Conservation (phyloP, 2,888 invertebrate species). For the Empis stercorea region DNA sequence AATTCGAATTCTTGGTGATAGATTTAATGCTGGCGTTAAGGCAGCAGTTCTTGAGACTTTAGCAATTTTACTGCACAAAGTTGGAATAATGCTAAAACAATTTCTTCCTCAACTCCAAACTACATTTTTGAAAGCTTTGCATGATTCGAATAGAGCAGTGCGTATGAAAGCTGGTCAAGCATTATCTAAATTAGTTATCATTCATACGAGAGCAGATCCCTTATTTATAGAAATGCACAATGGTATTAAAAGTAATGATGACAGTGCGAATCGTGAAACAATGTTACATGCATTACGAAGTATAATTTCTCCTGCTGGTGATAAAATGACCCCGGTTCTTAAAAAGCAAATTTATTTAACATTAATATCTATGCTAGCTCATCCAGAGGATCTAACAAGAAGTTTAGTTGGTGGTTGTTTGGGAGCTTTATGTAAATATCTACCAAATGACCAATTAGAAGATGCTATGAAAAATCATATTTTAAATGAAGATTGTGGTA, state of each 20-base stretch:
- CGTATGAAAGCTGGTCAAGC: conserved; percentile 82
- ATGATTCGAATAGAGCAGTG: conserved; percentile 77
- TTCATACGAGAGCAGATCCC: conserved; percentile 89
- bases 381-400: conserved; percentile 69
- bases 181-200: conserved; percentile 73
- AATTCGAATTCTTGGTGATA: conserved; percentile 91
- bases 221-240: conserved; percentile 87
- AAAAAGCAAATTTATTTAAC: conserved; percentile 60
- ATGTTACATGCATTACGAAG: conserved; percentile 82
- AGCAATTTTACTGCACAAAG: conserved; percentile 83
- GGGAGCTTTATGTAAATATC: conserved; percentile 67
- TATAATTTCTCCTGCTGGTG: conserved; percentile 71
- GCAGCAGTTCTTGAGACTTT: conserved; percentile 91
- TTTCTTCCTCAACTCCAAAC: conserved; percentile 98
- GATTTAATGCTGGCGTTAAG: conserved; percentile 88
- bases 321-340: conserved; percentile 74
- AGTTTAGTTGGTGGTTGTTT: conserved; percentile 79
- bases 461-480: conserved; percentile 61
- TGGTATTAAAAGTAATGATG: conserved; percentile 71
- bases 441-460: conserved; percentile 61
- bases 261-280: conserved; percentile 76
- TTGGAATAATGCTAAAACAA: conserved; percentile 89
- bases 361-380: conserved; percentile 52
- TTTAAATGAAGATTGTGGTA: conserved; percentile 47
- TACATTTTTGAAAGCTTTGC: conserved; percentile 89